Evolutionary conservation across 2,888 invertebrate species (phyloP), one percentile per base, ranked within the genome.

Genomic region (Cylindroiulus punctatus): DNA sequence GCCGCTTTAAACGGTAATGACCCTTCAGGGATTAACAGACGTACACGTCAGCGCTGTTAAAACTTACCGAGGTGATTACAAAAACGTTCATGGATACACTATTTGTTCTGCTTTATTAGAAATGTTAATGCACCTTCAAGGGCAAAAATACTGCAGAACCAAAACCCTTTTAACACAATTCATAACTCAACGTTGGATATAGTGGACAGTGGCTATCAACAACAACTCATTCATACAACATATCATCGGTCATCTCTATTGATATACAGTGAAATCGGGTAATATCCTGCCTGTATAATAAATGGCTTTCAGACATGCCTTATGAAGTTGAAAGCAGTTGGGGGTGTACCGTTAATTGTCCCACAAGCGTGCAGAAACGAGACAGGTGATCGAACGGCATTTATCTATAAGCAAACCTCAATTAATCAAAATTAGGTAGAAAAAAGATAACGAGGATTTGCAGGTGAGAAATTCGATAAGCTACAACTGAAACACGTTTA

Each of bases 381-480:
- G 65, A 65, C 65, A 65, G 65, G 65, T 65, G 65, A 65, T 65
- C 65, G 65, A 65, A 65, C 26, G 65, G 65, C n/a, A 65, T 65
- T 26, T 65, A 65, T n/a, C 26, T 65, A n/a, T 65, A 65, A 65
- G 65, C 12, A 65, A 65, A 65, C 65, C 65, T 65, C 65, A 26
- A 26, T 65, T 65, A n/a, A 65, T 65, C 26, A 26, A 26, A 65
- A 26, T 65, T 65, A 65, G 26, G 65, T 5, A 57, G 10, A 52
- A 65, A 65, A 65, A 65, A 65, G n/a, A n/a, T 65, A 65, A 65
- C 26, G 65, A 65, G 65, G 65, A 26, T 65, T 65, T 65, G 65
- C 65, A 65, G 65, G 65, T 65, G 65, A 65, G 65, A 65, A 65
- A 65, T 26, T 65, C 65, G 65, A 65, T 26, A 65, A 26, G n/a